Conservation (phyloP, 1,140 invertebrate species). For the Saccostrea glomerata region DNA sequence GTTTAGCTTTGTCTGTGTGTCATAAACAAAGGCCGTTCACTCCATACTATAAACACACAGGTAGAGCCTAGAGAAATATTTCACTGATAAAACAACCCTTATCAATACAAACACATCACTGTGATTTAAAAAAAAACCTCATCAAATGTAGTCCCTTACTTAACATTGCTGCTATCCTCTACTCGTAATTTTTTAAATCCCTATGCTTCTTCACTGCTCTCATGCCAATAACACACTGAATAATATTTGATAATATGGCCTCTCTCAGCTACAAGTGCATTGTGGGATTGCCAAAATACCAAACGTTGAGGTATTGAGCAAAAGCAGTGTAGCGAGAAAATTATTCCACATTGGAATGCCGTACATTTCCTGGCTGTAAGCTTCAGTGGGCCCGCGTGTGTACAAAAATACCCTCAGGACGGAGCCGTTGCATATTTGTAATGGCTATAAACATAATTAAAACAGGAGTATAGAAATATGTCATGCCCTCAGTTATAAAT, state of each 20-base stretch:
- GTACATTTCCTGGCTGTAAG: constrained; percentile 6
- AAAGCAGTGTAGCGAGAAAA: constrained; percentile 20
- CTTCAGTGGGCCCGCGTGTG: background rate
- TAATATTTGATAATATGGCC: constrained; percentile 17
- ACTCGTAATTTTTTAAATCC: background rate
- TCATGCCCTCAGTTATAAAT: background rate
- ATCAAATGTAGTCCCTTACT: background rate
- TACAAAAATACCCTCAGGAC: background rate
- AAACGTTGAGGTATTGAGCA: constrained; percentile 24
- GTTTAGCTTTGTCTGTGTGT: background rate
- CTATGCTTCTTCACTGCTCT: background rate
- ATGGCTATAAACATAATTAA: constrained; percentile 3
- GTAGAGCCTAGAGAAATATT: background rate
- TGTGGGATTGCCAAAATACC: constrained; percentile 47
- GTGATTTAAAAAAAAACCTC: background rate
- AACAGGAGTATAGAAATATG: background rate
- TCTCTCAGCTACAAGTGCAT: constrained; percentile 37
- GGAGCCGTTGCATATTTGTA: background rate
- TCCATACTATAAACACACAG: constrained; percentile 17
- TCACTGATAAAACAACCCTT: background rate
- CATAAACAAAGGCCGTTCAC: background rate
- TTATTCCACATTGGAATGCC: constrained; percentile 32
- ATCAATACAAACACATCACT: background rate
- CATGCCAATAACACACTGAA: constrained; percentile 4
- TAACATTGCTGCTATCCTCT: background rate